A percentile compares a stretch with the other conserved stretches of the same genome.
Evolutionary conservation across 2,888 invertebrate species (phyloP).

Genomic region (Eurois occulta): DNA sequence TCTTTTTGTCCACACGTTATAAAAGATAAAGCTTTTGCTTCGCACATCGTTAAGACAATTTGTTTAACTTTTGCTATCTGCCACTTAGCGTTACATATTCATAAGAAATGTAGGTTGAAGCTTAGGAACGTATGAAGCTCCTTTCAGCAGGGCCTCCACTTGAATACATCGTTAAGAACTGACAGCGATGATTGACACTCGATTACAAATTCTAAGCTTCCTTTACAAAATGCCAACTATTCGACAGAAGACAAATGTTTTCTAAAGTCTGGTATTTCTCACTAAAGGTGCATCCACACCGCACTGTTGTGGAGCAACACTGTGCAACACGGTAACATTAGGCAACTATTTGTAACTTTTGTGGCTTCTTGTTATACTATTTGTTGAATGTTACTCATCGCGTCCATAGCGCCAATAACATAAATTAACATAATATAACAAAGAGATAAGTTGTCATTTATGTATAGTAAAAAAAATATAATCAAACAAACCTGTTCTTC

Average conservation of each 20-base stretch:
- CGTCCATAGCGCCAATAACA: too few species aligned
- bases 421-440: too few species aligned
- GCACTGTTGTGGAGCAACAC: too few species aligned
- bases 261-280: not conserved
- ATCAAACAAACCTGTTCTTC: constrained; percentile 90
- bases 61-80: not conserved
- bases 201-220: constrained; percentile 22
- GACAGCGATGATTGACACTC: constrained; percentile 44
- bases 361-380: too few species aligned
- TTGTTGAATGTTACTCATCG: too few species aligned
- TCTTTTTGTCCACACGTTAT: not conserved
- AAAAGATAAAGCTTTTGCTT: not conserved
- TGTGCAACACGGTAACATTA: too few species aligned
- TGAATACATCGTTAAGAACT: constrained; percentile 25
- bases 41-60: not conserved
- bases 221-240: constrained; percentile 17
- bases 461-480: not conserved
- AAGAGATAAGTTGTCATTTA: too few species aligned
- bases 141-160: constrained; percentile 11
- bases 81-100: not conserved
- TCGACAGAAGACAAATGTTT: constrained; percentile 36
- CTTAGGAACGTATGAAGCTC: not conserved
- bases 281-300: too few species aligned
- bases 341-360: too few species aligned
- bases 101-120: constrained; percentile 14